Evolutionary conservation across 2,888 invertebrate species (phyloP), one percentile per base, ranked within the genome.

Genomic region (Arrhopalites spinosus): DNA sequence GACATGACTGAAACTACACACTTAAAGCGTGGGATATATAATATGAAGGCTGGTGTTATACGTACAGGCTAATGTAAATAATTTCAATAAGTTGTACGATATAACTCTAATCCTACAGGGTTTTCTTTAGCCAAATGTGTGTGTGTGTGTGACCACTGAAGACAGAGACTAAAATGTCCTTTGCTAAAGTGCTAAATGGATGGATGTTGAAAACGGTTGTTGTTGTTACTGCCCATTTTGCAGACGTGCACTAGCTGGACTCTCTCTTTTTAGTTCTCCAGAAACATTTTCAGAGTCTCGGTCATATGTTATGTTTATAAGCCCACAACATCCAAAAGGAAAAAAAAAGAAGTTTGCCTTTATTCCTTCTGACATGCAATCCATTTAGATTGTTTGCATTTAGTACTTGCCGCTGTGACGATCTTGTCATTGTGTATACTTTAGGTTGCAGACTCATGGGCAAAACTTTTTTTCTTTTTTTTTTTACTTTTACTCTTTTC

Each of bases 281-380:
- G 27, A 59, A 0, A 15, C 59, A 23, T 59, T 59, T 56, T 25
- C 15, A 15, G 3, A 15, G 50, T 59, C 23, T 59, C n/a, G n/a
- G n/a, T n/a, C 13, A 2, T 45, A 8, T 67, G 23, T 45, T 20
- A 3, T 67, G 17, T 59, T 13, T 29, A 63, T 27, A 63, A 63
- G 20, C 15, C 17, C 20, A 25, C 59, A 59, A 59, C 25, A 15
- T 23, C 8, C 45, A 67, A 43, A 23, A 45, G 5, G 30, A 36
- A 27, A 0, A 25, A 68, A 68, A 68, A 50, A 68, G 43, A 50
- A 68, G 68, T 50, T 68, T 15, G 29, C 50, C 50, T 68, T 68
- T 68, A 68, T 68, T 50, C 68, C 23, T 27, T 17, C 27, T 50
- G 68, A 68, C 68, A 68, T 50, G 47, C 68, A 68, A 68, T 50